Percentiles rank a stretch among this genome's conserved stretches.
phyloP scores from a whole-genome alignment of 2,113 vertebrate species.

The Macquaria australasica region DNA sequence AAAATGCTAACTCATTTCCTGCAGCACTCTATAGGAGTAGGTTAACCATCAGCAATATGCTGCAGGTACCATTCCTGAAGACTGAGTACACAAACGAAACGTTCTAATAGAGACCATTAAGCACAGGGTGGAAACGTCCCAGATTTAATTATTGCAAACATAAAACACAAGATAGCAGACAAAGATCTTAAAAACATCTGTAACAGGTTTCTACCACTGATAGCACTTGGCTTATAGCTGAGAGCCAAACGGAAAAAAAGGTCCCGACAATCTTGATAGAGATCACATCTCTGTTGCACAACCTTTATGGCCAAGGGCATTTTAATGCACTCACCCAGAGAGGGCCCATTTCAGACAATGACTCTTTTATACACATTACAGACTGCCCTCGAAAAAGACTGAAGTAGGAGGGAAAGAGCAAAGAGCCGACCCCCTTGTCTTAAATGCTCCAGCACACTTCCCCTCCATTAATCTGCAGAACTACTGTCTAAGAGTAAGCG shows the following conservation, averaged over 20 bases:
- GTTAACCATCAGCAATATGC: slow-evolving; percentile 1
- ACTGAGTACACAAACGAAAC: background rate
- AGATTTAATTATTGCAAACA: background rate
- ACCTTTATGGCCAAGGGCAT: slow-evolving; percentile 22
- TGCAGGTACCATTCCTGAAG: background rate
- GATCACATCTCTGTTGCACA: slow-evolving; percentile 38
- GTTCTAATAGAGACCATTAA: background rate
- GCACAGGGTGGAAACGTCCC: background rate
- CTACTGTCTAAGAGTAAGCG: slow-evolving; percentile 49
- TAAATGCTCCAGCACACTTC: slow-evolving; percentile 59
- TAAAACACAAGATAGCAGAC: background rate
- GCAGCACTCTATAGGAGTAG: background rate
- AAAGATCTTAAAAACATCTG: slow-evolving; percentile 27
- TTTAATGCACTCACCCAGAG: slow-evolving; percentile 38
- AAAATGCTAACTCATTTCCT: no score
- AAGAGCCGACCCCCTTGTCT: slow-evolving; percentile 19
- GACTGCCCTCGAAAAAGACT: slow-evolving; percentile 5
- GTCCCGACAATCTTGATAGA: background rate
- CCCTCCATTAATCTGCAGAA: slow-evolving; percentile 50
- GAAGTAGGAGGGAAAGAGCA: slow-evolving; percentile 20
- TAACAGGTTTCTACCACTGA: background rate
- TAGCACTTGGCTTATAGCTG: background rate
- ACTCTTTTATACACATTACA: slow-evolving; percentile 51
- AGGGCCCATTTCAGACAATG: slow-evolving; percentile 59
- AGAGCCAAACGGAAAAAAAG: background rate